Base-by-base conservation (phyloP, 2,113 vertebrate genomes). In the Plotosus lineatus region DNA sequence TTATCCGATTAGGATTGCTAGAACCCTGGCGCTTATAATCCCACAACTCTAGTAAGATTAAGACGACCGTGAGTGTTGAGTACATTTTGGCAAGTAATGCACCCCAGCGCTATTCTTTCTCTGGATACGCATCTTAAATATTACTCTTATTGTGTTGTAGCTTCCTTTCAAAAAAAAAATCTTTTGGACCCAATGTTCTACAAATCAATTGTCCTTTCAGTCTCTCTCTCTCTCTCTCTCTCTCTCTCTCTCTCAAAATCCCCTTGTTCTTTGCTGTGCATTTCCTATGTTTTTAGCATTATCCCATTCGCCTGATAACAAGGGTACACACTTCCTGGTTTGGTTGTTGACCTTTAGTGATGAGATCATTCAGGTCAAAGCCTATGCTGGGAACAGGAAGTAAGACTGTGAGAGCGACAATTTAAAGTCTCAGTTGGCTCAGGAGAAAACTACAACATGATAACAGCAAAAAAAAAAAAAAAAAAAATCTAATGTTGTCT, bases 281-380 rank as follows among this genome's bases (percentile, higher is more conserved):
- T 73, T 83, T 85, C 77, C 84, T 82, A 19, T 76, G 40, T 81
- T 85, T 80, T 82, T 55, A 56, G 55, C 46, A 75, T 77, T 65
- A 73, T 69, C 65, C 48, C 38, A 42, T 79, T 75, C 55, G 77
- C 38, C 69, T 78, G 77, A 83, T 85, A 80, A 66, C 80, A 46
- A 63, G 75, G 56, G 46, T 51, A 79, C 58, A 65, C 73, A 80
- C 74, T 83, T 85, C 84, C 84, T 80, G 77, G 73, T 80, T 83
- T 80, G 65, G 55, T 40, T 77, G 81, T 80, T 85, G 84, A 83
- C 84, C 73, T 85, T 85, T 38, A 76, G 77, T 77, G 73, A 80
- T 80, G 77, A 85, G 77, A 53, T 83, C 84, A 79, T n/a, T 26
- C 40, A 19, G 73, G 81, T 73, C 63, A 83, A 42, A 23, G 75